A percentile compares a stretch with the other conserved stretches of the same genome.
These are phyloP conservation scores for Enteromius fasciolatus DNA, from an alignment of 2,797 vertebrate genomes.

Conservation along the genomic window DNA sequence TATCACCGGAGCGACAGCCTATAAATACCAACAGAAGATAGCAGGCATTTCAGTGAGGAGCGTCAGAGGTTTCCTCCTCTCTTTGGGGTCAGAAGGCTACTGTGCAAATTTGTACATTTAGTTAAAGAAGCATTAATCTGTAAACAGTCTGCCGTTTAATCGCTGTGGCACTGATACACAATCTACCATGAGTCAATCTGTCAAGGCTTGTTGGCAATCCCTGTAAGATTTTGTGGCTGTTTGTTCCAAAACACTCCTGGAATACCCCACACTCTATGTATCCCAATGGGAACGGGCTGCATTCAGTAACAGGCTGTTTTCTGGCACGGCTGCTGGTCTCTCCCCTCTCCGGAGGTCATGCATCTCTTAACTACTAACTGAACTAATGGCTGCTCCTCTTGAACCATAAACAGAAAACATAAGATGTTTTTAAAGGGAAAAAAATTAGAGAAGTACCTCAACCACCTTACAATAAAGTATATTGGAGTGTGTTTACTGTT, in stretches of 20 bases:
- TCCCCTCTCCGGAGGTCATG: neutral
- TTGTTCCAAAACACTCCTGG: constrained; percentile 26
- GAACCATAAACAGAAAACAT: neutral
- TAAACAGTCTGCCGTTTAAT: constrained; percentile 22
- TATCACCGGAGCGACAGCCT: constrained; percentile 33
- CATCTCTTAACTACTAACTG: neutral
- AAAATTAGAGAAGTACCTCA: neutral
- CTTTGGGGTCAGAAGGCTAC: constrained; percentile 24
- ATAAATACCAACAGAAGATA: constrained; percentile 51
- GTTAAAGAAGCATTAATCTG: constrained; percentile 11
- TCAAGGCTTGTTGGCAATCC: constrained; percentile 26
- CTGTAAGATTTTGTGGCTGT: constrained; percentile 20
- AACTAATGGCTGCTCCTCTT: constrained; percentile 9
- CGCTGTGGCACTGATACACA: constrained; percentile 20
- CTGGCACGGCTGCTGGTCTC: neutral
- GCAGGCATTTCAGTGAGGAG: constrained; percentile 36
- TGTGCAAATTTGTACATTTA: constrained; percentile 4
- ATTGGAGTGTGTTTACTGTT: neutral
- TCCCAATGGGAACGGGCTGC: constrained; percentile 19
- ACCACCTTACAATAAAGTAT: neutral
- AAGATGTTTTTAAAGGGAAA: neutral
- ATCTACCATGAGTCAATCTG: constrained; percentile 26
- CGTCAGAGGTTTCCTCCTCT: constrained; percentile 38
- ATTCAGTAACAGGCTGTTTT: constrained; percentile 10
- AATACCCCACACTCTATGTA: constrained; percentile 4